Evolutionary conservation across 1,140 invertebrate genomes (phyloP), one percentile per base, ranked within the genome.

Genomic region (Meloidogyne floridensis): DNA sequence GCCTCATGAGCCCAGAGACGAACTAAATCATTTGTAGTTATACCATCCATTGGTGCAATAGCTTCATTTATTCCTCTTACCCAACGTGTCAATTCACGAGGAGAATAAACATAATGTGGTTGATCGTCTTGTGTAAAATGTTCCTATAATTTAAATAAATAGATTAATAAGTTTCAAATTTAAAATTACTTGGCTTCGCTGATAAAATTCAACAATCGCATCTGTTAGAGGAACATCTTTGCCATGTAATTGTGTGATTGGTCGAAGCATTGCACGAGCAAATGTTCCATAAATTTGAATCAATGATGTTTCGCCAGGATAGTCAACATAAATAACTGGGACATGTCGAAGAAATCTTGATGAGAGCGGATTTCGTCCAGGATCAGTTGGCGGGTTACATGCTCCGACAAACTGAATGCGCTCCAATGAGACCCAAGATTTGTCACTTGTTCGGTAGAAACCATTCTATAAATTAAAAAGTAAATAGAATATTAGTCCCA

Each of bases 101-200:
- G 98, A 82, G 96, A 98, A 56, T 83, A 83, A 8, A 83, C 82
- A 90, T 99, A 99, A 91, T 99, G 98, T 1, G 98, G 98, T 91
- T 99, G 98, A 95, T 99, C 98, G 90, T 99, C 98, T 92, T 98
- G 97, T 0, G 97, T 99, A 90, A 99, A 99, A 75, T 94, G 92
- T 91, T 98, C 97, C 92, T 93, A 82, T 72, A 83, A 43, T 86
- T 77, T 65, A 73, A 78, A 15, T 53, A 59, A n/a, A 82, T 69
- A 75, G 18, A 18, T 65, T n/a, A 18, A 18, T 9, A 32, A 32
- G 9, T 15, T 15, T 70, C 15, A 53, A 84, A 72, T 42, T 47
- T 72, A 56, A 51, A 77, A 6, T 70, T 32, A 92, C 92, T 89
- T 99, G 97, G 11, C 96, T 98, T 10, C 94, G 93, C 2, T 98